A percentile compares a stretch with the other conserved stretches of the same genome.
phyloP scores from a whole-genome alignment of 2,888 invertebrate genomes.

The Frankliniella fusca region DNA sequence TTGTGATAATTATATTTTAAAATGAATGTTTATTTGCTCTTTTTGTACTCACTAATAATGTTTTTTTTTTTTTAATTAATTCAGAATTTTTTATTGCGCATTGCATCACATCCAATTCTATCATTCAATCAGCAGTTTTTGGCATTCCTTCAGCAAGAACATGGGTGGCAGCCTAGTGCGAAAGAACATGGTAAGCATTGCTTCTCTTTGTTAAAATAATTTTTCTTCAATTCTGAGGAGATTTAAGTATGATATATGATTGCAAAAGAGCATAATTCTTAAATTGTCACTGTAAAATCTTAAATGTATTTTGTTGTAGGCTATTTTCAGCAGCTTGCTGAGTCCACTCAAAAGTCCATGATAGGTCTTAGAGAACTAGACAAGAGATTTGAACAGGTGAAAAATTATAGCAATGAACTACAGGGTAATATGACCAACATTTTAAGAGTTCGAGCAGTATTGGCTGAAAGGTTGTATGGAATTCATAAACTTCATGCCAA shows the following conservation, averaged over 20 bases:
- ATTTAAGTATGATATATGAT: too few relatives aligned
- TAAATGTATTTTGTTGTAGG: constrained; percentile 50
- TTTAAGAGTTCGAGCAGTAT: constrained; percentile 54
- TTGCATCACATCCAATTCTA: constrained; percentile 69
- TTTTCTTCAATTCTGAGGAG: too few relatives aligned
- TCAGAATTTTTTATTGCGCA: constrained; percentile 67
- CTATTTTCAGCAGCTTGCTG: constrained; percentile 64
- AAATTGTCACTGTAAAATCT: neutral
- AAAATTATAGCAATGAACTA: constrained; percentile 69
- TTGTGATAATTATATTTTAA: neutral
- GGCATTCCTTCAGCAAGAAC: constrained; percentile 72
- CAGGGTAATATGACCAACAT: constrained; percentile 49
- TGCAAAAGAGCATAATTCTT: neutral
- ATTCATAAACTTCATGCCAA: constrained; percentile 75
- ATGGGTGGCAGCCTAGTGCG: constrained; percentile 73
- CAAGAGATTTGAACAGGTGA: constrained; percentile 67
- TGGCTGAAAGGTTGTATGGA: constrained; percentile 71
- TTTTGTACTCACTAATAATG: constrained; percentile 7
- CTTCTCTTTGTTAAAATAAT: neutral
- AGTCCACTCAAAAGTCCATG: constrained; percentile 70
- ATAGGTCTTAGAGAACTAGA: constrained; percentile 70
- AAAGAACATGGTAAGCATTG: constrained; percentile 61
- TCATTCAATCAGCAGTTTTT: constrained; percentile 72
- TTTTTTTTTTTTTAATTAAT: constrained; percentile 30
- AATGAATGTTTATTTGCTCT: neutral